Conservation (phyloP, 2,797 vertebrate species). For the Epinephelus malabaricus region DNA sequence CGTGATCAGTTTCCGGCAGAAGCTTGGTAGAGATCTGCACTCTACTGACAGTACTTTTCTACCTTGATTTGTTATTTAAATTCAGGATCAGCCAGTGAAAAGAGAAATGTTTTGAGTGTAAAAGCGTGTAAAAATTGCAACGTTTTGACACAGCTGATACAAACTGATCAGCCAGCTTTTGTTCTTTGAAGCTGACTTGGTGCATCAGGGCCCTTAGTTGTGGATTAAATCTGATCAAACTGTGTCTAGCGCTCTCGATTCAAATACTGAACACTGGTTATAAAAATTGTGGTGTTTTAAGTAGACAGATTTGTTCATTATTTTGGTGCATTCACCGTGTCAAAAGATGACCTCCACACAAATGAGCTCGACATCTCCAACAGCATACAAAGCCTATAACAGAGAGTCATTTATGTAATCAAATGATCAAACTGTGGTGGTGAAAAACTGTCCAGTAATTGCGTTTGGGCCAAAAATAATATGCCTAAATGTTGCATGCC, state of each 20-base stretch:
- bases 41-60: too few relatives aligned
- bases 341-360: conserved; percentile 46
- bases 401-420: conserved; percentile 44
- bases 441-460: conserved; percentile 42
- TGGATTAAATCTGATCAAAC: conserved; percentile 50
- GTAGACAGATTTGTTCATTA: conserved; percentile 65
- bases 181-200: neutral
- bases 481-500: conserved; percentile 9
- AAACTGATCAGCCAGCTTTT: conserved; percentile 20
- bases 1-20: too few relatives aligned
- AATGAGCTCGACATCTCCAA: conserved; percentile 43
- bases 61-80: neutral
- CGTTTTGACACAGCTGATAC: conserved; percentile 17
- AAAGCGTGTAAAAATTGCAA: neutral
- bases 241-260: neutral
- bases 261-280: conserved; percentile 4
- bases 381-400: conserved; percentile 8
- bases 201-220: conserved; percentile 7
- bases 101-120: neutral
- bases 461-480: conserved; percentile 29
- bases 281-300: conserved; percentile 37
- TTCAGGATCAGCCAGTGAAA: neutral
- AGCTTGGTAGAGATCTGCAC: too few relatives aligned
- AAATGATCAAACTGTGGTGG: conserved; percentile 22
- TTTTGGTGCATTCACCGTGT: conserved; percentile 64